Evolutionary conservation across 1,140 invertebrate genomes (phyloP), one percentile per base, ranked within the genome.

Genomic region (Tetranychus urticae): DNA sequence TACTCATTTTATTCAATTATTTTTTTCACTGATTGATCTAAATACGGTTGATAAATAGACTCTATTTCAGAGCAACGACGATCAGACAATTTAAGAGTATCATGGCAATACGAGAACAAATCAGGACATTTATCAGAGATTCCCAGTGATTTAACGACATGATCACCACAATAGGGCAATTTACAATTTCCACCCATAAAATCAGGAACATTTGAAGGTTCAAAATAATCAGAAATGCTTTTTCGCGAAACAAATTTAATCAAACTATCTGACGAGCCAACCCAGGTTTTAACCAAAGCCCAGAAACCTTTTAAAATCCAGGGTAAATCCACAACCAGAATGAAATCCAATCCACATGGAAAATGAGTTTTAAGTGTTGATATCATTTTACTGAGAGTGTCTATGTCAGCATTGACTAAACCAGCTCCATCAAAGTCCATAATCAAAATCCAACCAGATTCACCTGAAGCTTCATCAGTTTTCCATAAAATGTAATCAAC

Each of bases 351-450:
- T 12, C 63, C 65, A 23, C 52, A 50, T n/a, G 65, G 65, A 50
- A 61, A 65, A 46, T 65, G 63, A 13, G 62, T 65, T 34, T 46
- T 63, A n/a, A 65, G 39, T 31, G 63, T 55, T 12, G 34, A n/a
- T 23, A 65, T 62, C 12, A 65, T 54, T 56, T 63, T 63, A 57
- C 52, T 56, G 13, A 65, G 46, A 47, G 62, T 61, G 31, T 65
- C 65, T 57, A 65, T 58, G 54, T 65, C 65, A 3, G 50, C 2
- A 47, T 64, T 64, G 2, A 35, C 7, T 14, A 64, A 7, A n/a
- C 63, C 63, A 10, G 60, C 61, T n/a, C 61, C 61, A 7, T 34
- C 10, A 33, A 34, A 63, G 37, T 64, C 63, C 39, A 64, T 63
- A 13, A 64, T 61, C 2, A 64, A 35, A 12, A 46, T n/a, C 23